Conservation (phyloP, 2,888 invertebrate species). For the Limnephilus rhombicus region DNA sequence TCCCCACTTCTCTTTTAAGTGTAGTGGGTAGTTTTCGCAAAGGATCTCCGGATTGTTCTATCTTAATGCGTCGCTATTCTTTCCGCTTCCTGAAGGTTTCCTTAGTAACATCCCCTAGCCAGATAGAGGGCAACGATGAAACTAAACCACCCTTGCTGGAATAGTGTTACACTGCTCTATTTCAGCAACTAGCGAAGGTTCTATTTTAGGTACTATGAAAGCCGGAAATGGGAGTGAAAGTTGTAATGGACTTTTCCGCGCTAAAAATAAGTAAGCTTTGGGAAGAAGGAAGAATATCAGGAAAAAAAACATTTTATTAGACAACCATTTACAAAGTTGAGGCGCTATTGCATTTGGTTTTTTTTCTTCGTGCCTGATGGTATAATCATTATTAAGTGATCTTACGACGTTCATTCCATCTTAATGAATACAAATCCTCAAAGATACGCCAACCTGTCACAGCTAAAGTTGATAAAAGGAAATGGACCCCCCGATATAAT, state of each 20-base stretch:
- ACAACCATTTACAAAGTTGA: not conserved
- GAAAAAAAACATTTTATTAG: not conserved
- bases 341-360: not conserved
- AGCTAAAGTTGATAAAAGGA: not conserved
- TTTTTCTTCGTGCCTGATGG: not conserved
- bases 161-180: conserved; percentile 6
- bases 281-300: not conserved
- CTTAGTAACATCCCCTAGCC: not conserved
- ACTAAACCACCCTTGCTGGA: not conserved
- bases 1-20: not conserved
- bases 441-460: not conserved
- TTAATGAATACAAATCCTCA: not conserved
- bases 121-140: not conserved
- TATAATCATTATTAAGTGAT: conserved; percentile 1
- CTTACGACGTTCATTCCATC: not conserved
- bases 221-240: conserved; percentile 20
- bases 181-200: not conserved
- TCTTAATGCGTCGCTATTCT: not conserved
- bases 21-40: not conserved
- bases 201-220: not conserved
- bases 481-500: not conserved
- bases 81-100: not conserved
- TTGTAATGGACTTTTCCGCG: not conserved
- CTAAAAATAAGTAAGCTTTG: not conserved
- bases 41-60: not conserved